phyloP scores from a whole-genome alignment of 37 sponge, comb jelly and placozoan species.

The Eunapius fragilis region DNA sequence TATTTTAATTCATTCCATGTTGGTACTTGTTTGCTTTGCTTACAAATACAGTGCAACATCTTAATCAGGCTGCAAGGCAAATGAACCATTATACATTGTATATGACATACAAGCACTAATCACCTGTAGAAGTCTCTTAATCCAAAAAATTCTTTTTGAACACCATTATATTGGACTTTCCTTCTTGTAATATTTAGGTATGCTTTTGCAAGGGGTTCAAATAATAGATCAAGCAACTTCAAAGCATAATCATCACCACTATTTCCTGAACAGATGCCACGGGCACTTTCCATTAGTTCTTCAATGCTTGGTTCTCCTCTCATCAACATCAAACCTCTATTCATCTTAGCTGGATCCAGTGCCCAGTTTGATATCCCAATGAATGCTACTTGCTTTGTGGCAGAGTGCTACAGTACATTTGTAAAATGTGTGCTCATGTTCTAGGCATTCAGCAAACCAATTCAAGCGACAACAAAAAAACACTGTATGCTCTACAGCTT shows the following conservation, averaged over 20 bases:
- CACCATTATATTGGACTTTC: background rate
- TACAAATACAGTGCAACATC: slow-evolving; percentile 53
- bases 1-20: slow-evolving; percentile 12
- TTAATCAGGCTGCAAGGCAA: slow-evolving; percentile 64
- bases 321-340: slow-evolving; percentile 51
- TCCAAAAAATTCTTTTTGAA: slow-evolving; percentile 56
- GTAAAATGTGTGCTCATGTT: no score
- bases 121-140: slow-evolving; percentile 75
- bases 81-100: no score
- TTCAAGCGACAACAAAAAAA: no score
- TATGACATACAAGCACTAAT: background rate
- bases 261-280: background rate
- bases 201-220: slow-evolving; percentile 45
- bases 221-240: slow-evolving; percentile 12
- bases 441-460: no score
- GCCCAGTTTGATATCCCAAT: slow-evolving; percentile 76
- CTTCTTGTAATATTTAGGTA: slow-evolving; percentile 23
- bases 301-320: slow-evolving; percentile 39
- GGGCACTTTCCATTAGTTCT: slow-evolving; percentile 33
- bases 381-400: slow-evolving; percentile 19
- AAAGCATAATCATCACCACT: slow-evolving; percentile 24
- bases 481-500: background rate
- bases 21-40: background rate
- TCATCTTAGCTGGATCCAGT: slow-evolving; percentile 76
- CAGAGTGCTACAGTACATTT: background rate